Conservation (phyloP, 2,888 invertebrate species). For the Erebia aethiops region DNA sequence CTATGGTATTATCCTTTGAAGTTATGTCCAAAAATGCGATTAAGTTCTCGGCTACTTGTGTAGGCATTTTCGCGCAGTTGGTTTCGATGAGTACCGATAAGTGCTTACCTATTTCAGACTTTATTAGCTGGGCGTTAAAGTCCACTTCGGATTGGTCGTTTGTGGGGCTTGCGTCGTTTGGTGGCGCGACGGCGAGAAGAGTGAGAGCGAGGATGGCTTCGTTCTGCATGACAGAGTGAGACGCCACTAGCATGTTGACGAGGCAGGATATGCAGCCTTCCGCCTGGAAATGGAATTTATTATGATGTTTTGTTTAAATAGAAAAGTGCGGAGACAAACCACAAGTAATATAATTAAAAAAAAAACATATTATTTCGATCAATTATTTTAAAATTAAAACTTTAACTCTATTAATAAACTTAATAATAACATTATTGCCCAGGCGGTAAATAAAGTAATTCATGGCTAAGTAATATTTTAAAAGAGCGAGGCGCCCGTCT, state of each 20-base stretch:
- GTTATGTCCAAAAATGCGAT: constrained; percentile 75
- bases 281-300: constrained; percentile 67
- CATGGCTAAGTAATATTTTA: too few species aligned
- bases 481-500: too few species aligned
- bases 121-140: constrained; percentile 66
- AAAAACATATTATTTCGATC: too few species aligned
- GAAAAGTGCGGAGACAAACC: too few species aligned
- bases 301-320: too few species aligned
- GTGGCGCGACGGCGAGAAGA: constrained; percentile 76
- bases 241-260: constrained; percentile 91
- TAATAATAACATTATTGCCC: too few species aligned
- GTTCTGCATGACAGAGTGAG: constrained; percentile 94
- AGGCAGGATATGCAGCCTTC: constrained; percentile 89
- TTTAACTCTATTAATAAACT: too few species aligned
- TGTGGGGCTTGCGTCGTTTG: constrained; percentile 46
- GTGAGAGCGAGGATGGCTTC: constrained; percentile 90
- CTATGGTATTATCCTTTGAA: constrained; percentile 61
- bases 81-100: constrained; percentile 75
- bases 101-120: constrained; percentile 80
- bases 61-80: constrained; percentile 73
- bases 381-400: too few species aligned
- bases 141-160: constrained; percentile 54
- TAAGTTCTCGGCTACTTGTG: constrained; percentile 78
- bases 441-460: too few species aligned
- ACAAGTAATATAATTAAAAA: too few species aligned